phyloP scores from a whole-genome alignment of 1,140 invertebrate species.

The Agrypnia vestita region DNA sequence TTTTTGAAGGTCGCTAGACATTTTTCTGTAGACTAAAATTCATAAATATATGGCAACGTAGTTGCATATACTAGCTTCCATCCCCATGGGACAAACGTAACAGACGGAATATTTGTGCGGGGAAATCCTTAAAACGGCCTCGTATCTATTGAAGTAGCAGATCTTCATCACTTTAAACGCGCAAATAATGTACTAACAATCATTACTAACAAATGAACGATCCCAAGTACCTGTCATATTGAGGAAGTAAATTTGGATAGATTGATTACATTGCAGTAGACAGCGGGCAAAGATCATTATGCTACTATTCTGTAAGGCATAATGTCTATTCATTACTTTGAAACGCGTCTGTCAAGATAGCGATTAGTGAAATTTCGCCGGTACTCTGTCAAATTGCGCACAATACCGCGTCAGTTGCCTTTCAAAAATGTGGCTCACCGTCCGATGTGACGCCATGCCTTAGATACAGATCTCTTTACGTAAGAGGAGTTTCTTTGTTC shows the following conservation, averaged over 20 bases:
- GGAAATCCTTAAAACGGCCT: no score
- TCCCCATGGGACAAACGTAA: no score
- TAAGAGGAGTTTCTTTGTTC: conserved; percentile 41
- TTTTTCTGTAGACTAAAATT: no score
- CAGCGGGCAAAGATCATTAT: conserved; percentile 3
- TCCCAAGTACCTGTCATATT: neutral
- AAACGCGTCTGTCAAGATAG: conserved; percentile 9
- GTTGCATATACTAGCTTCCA: no score
- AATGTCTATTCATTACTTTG: conserved; percentile 18
- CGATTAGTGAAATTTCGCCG: conserved; percentile 31
- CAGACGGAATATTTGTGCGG: no score
- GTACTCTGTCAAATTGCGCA: conserved; percentile 4
- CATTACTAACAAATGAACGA: neutral
- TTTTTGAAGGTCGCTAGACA: no score
- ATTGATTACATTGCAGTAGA: conserved; percentile 7
- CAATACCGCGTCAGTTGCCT: conserved; percentile 9
- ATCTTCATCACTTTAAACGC: no score
- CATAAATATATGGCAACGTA: no score
- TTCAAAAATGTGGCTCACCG: conserved; percentile 6
- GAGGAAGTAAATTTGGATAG: neutral
- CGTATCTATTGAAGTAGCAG: no score
- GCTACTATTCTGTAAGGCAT: neutral
- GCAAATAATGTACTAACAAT: no score
- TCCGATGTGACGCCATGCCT: neutral
- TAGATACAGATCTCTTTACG: conserved; percentile 39